phyloP scores from a whole-genome alignment of 2,888 invertebrate genomes.

The Macaria notata region DNA sequence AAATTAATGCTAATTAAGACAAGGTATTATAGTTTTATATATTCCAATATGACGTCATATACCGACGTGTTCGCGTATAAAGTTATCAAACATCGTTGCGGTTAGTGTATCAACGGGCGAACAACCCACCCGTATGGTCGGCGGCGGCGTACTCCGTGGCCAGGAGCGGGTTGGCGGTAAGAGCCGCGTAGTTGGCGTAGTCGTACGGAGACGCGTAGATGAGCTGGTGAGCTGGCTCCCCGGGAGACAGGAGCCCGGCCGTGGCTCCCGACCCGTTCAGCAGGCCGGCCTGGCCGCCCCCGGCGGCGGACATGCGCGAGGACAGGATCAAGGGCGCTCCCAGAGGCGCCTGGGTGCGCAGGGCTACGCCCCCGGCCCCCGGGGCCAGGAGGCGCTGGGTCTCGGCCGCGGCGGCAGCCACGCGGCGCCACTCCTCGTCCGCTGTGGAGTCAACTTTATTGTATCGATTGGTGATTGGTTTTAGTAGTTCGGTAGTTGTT shows the following conservation, averaged over 20 bases:
- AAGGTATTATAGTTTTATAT: too few relatives aligned
- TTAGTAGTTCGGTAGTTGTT: not conserved
- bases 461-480: constrained; percentile 68
- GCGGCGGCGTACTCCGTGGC: constrained; percentile 90
- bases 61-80: constrained; percentile 1
- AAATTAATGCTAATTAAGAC: too few relatives aligned
- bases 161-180: constrained; percentile 90
- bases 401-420: constrained; percentile 90
- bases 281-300: constrained; percentile 87
- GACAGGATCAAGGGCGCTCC: constrained; percentile 97
- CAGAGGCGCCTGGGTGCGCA: constrained; percentile 88
- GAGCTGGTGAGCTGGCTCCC: constrained; percentile 89
- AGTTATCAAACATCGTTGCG: constrained; percentile 34
- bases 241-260: constrained; percentile 77
- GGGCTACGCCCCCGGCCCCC: constrained; percentile 79
- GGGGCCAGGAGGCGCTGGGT: constrained; percentile 88
- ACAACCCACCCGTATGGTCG: constrained; percentile 97
- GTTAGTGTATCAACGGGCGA: constrained; percentile 74
- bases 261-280: constrained; percentile 69
- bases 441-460: constrained; percentile 81
- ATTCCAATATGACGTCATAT: too few relatives aligned
- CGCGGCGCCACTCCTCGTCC: constrained; percentile 93
- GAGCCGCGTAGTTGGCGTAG: constrained; percentile 94
- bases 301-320: constrained; percentile 88
- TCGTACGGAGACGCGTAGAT: constrained; percentile 94